Conservation (phyloP, 1,140 invertebrate species). For the Sarcophaga peregrina region DNA sequence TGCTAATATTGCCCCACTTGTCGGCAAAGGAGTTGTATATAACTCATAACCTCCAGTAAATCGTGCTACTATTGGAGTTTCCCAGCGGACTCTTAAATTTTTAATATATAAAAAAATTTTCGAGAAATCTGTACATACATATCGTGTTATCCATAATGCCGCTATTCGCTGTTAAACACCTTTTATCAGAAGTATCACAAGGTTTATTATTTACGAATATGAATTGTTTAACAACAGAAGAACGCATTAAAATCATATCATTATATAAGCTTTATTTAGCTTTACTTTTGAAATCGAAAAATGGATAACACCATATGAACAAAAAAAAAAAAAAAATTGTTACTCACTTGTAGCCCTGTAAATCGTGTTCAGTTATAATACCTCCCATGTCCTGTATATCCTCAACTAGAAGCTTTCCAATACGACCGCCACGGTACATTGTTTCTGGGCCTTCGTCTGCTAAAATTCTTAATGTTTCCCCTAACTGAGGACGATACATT, state of each 20-base stretch:
- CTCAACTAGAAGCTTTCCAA: constrained; percentile 74
- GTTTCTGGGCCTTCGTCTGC: constrained; percentile 73
- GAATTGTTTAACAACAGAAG: too few species aligned
- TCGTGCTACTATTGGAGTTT: constrained; percentile 69
- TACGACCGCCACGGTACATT: constrained; percentile 76
- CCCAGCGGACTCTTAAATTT: constrained; percentile 68
- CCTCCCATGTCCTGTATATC: constrained; percentile 79
- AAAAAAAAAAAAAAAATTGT: too few species aligned
- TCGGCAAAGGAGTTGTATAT: constrained; percentile 82
- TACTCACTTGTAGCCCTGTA: constrained; percentile 71
- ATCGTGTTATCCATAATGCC: too few species aligned
- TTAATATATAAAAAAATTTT: too few species aligned
- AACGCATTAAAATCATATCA: background rate
- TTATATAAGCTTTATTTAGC: background rate
- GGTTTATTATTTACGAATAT: too few species aligned
- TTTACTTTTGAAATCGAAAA: too few species aligned
- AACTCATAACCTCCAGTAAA: constrained; percentile 74
- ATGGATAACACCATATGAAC: too few species aligned
- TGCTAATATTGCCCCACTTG: constrained; percentile 80
- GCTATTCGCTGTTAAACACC: too few species aligned
- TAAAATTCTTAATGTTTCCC: constrained; percentile 79
- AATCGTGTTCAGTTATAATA: constrained; percentile 82
- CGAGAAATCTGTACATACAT: too few species aligned
- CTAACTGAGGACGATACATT: constrained; percentile 77
- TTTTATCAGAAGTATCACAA: background rate